Percentiles rank a stretch among this genome's conserved stretches.
These are phyloP conservation scores for Protobothrops flavoviridis DNA, from an alignment of 2,113 vertebrate species.

Conservation along the genomic window DNA sequence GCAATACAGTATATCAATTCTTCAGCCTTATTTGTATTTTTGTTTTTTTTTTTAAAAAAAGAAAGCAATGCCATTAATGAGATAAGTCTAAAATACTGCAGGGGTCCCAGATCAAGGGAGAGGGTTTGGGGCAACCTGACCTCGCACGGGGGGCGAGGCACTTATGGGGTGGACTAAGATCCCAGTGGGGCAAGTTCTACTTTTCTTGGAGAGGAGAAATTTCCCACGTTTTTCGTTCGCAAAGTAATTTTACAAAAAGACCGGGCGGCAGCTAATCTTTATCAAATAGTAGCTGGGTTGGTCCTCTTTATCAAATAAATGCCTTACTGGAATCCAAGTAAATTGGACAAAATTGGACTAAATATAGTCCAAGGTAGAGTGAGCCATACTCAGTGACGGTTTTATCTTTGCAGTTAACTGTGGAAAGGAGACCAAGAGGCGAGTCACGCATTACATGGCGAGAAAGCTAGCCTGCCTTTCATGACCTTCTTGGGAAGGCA, in stretches of 20 bases:
- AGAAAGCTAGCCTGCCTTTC: background rate
- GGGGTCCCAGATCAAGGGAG: conserved; percentile 53
- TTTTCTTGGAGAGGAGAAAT: conserved; percentile 27
- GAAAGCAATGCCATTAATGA: conserved; percentile 69
- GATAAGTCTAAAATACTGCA: conserved; percentile 66
- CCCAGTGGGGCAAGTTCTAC: too few species aligned
- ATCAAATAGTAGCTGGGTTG: too few species aligned
- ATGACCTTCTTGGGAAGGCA: background rate
- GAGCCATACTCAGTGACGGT: background rate
- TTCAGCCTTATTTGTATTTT: conserved; percentile 38
- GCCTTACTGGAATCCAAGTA: too few species aligned
- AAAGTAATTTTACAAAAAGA: background rate
- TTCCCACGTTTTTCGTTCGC: background rate
- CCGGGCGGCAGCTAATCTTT: too few species aligned
- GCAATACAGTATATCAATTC: conserved; percentile 61
- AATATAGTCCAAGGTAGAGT: too few species aligned
- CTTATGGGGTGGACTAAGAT: background rate
- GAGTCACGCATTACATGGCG: rapidly evolving
- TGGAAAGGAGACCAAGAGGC: too few species aligned
- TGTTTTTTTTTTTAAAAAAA: conserved; percentile 27
- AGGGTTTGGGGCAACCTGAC: conserved; percentile 1
- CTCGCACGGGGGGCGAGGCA: background rate
- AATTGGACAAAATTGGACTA: too few species aligned
- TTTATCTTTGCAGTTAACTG: background rate
- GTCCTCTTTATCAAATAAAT: too few species aligned